Base-by-base conservation (phyloP, 2,888 invertebrate genomes). In the Drosophila prostipennis region DNA sequence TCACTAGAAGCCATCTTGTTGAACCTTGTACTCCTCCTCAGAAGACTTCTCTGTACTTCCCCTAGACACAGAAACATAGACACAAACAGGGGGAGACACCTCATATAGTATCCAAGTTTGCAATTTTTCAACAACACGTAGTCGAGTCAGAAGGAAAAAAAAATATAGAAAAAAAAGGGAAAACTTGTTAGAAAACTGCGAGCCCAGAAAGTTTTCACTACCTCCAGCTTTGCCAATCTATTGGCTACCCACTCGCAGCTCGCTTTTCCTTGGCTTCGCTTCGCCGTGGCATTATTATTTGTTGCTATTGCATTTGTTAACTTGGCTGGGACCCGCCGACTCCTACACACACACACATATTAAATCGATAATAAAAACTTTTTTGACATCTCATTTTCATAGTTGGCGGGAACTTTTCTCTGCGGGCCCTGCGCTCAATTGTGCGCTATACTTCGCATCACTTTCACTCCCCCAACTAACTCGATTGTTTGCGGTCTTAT, bases 341-440 rank as follows among this genome's bases (percentile, higher is more conserved):
- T 37, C 34, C 3, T 10, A 16, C 37, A 13, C 29, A 8, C 36
- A 54, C 42, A 19, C 43, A 57, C 70, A 77, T 74, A 82, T 82
- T 87, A 87, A 86, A 86, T 89, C 86, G 88, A 86, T 86, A 89
- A 89, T 81, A 80, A 82, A 85, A 86, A 86, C 83, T 87, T 86
- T 84, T 86, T 78, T 87, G 88, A 86, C 85, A 81, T 85, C 87
- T 85, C 85, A 89, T 89, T 85, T 89, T 89, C 85, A 87, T 85
- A 82, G 86, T 87, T 84, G 85, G 79, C 45, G 36, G 57, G 16
- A 68, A 65, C 37, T 72, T 65, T 45, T 40, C 80, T 57, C 58
- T 19, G 34, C 45, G 45, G 53, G 6, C 53, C 32, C 53, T n/a
- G 56, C 75, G 69, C 78, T 65, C 64, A 72, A 72, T 67, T 73